Evolutionary conservation across 1,140 invertebrate species (phyloP), one percentile per base, ranked within the genome.

Genomic region (Glossosoma conforme): DNA sequence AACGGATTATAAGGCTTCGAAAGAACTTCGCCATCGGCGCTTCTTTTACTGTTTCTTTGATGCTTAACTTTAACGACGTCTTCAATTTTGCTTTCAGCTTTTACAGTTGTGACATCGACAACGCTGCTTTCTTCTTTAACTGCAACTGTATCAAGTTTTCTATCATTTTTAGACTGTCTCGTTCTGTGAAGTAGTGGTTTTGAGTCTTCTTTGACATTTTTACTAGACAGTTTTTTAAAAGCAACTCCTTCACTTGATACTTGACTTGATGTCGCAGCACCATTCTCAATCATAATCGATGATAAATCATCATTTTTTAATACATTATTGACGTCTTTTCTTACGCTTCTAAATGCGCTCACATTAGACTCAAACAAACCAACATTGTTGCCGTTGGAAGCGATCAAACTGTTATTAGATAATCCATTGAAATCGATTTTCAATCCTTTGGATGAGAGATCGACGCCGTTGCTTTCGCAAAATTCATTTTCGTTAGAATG

Each of bases 1-100:
- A 84, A 60, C 2, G 81, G 81, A 65, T 84, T 83, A 60, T 81
- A 81, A 45, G 79, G 80, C 54, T 78, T 79, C 24, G n/a, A n/a
- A n/a, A n/a, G n/a, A n/a, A n/a, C n/a, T n/a, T n/a, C n/a, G n/a
- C n/a, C n/a, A 75, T 69, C 30, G 62, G 59, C 35, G 60, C 62
- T 56, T 62, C 55, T 68, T 67, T 42, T 13, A 56, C 43, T 69
- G 63, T 50, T 56, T 62, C 40, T 28, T 50, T 59, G 59, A 28
- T 53, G 14, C 24, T 62, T 60, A 67, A 65, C 62, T 60, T 32
- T 43, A 52, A 42, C 51, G 41, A 65, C 28, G 60, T 67, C 64
- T 51, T 61, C 64, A 19, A n/a, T n/a, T 11, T 68, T 59, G n/a
- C 45, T 68, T 18, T 73, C 64, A 50, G 67, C 61, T 47, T 65